Percentiles rank a stretch among this genome's conserved stretches.
Conservation (phyloP, 2,797 vertebrate species). For the Psittacula echo region DNA sequence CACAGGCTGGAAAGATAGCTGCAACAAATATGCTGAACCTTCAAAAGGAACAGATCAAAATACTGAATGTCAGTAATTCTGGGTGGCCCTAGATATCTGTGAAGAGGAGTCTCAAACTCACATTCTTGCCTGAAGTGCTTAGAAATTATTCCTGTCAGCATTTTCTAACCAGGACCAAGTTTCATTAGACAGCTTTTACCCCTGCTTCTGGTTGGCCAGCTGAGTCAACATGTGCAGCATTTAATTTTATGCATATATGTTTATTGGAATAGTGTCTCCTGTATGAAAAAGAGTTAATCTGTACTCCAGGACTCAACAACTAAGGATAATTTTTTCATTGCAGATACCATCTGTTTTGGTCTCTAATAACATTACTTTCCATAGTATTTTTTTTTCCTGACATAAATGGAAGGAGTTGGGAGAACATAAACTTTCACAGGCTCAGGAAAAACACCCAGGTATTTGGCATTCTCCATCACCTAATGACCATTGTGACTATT, state of each 20-base stretch:
- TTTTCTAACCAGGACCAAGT: not conserved
- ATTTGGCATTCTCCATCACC: not conserved
- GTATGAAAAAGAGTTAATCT: not conserved
- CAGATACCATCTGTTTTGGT: slow-evolving; percentile 27
- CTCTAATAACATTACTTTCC: not conserved
- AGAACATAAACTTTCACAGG: slow-evolving; percentile 34
- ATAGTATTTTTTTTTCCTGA: not conserved
- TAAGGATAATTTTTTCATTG: slow-evolving; percentile 8
- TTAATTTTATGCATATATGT: not conserved
- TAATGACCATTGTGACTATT: not conserved
- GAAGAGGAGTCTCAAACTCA: not conserved
- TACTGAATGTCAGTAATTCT: not conserved
- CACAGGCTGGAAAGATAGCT: not conserved
- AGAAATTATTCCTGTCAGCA: not conserved
- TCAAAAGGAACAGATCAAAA: not conserved
- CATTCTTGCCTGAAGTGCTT: not conserved
- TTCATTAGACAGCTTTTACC: not conserved
- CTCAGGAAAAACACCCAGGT: not conserved
- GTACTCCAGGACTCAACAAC: not conserved
- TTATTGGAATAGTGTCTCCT: not conserved
- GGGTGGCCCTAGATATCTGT: not conserved
- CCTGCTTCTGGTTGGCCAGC: not conserved
- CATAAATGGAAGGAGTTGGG: not conserved
- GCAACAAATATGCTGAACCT: not conserved
- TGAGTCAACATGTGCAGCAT: not conserved